phyloP scores from a whole-genome alignment of 37 sponge, comb jelly and placozoan genomes.

The Spongilla lacustris region DNA sequence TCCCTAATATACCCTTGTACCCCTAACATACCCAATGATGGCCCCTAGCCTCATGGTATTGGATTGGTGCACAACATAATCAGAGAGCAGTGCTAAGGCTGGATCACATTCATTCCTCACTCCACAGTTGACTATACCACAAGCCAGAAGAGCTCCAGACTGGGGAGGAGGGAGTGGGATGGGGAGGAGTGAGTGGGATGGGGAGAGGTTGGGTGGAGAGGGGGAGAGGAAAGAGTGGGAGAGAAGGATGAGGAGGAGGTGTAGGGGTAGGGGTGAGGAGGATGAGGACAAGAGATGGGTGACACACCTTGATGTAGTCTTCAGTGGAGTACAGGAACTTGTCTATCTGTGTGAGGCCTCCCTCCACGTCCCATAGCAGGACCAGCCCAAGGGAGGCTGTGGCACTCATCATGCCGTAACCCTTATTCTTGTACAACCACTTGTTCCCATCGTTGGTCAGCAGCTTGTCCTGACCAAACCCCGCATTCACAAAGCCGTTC shows the following conservation, averaged over 20 bases:
- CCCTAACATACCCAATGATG: constrained; percentile 72
- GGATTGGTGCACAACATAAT: constrained; percentile 83
- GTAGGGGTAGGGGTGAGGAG: no score
- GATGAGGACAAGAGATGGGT: no score
- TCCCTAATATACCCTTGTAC: background rate
- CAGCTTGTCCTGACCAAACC: constrained; percentile 93
- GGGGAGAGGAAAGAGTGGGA: no score
- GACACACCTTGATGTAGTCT: constrained; percentile 88
- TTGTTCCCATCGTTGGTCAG: constrained; percentile 87
- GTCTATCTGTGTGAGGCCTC: constrained; percentile 96
- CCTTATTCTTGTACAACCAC: constrained; percentile 97
- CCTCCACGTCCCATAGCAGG: constrained; percentile 98
- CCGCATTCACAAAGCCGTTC: constrained; percentile 97
- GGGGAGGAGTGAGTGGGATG: no score
- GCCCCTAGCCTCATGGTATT: constrained; percentile 85
- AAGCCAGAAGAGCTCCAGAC: constrained; percentile 97
- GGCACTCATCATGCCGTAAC: constrained; percentile 95
- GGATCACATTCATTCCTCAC: constrained; percentile 98
- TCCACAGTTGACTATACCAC: constrained; percentile 97
- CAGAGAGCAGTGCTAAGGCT: constrained; percentile 93
- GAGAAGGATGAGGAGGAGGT: no score
- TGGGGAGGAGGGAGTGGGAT: constrained; percentile 7
- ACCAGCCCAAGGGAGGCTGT: constrained; percentile 98
- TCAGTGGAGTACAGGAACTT: constrained; percentile 95
- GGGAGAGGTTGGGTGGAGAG: no score